These are phyloP conservation scores for Nymphicus hollandicus DNA, from an alignment of 2,113 vertebrate genomes.

Conservation along the genomic window DNA sequence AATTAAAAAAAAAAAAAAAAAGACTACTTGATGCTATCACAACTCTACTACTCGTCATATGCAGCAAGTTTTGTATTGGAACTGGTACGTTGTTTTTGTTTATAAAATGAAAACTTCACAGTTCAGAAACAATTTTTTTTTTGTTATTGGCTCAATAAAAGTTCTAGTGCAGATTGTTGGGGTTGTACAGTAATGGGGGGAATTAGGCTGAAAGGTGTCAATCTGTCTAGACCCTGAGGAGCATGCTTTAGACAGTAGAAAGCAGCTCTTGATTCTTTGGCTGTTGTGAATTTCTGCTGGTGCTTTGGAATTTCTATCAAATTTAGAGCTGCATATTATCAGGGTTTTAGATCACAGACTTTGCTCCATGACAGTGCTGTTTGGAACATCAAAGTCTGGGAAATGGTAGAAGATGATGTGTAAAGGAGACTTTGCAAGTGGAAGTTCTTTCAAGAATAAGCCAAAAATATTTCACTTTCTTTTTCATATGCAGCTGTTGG, in stretches of 20 bases:
- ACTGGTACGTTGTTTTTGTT: neutral
- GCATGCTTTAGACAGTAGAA: neutral
- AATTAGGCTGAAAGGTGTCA: neutral
- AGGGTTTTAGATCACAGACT: neutral
- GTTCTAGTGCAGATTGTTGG: neutral
- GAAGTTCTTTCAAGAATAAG: neutral
- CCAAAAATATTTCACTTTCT: neutral
- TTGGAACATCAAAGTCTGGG: neutral
- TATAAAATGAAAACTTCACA: neutral
- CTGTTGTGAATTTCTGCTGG: neutral
- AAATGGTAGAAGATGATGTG: neutral
- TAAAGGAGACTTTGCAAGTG: neutral
- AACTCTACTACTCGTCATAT: neutral
- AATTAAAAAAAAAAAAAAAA: neutral
- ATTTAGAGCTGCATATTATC: neutral
- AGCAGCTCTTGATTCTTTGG: neutral
- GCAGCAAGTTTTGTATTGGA: neutral
- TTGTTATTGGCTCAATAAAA: neutral
- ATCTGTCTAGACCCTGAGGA: neutral
- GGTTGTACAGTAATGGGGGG: neutral
- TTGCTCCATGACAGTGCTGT: neutral
- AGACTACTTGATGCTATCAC: neutral
- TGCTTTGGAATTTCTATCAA: neutral
- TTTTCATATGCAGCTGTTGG: neutral
- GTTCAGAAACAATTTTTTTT: neutral